phyloP scores from a whole-genome alignment of 2,113 vertebrate species.

The Gadus macrocephalus region DNA sequence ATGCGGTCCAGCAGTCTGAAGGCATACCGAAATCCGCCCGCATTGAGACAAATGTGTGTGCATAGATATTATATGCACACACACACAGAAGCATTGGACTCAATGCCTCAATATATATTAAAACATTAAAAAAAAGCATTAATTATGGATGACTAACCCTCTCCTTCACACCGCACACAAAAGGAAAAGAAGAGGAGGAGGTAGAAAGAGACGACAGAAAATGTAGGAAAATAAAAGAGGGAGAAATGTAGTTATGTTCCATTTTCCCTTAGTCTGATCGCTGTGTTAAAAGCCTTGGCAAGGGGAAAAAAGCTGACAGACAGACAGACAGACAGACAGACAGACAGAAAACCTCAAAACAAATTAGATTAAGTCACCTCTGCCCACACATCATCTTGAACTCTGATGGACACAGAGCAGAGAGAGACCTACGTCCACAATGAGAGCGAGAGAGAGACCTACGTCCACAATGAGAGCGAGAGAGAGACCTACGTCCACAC shows the following conservation, averaged over 20 bases:
- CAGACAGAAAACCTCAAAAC: conserved; percentile 21
- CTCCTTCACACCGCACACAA: conserved; percentile 50
- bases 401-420: conserved; percentile 15
- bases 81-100: too few relatives aligned
- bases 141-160: conserved; percentile 54
- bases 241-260: conserved; percentile 26
- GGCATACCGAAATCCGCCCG: conserved; percentile 53
- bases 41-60: conserved; percentile 34
- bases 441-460: conserved; percentile 25
- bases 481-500: background rate
- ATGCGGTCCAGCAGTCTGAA: conserved; percentile 40
- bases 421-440: conserved; percentile 22
- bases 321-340: conserved; percentile 15
- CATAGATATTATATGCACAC: too few relatives aligned
- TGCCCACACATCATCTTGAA: conserved; percentile 4
- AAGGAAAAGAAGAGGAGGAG: conserved; percentile 23
- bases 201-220: background rate
- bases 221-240: background rate
- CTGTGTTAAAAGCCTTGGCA: background rate
- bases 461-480: conserved; percentile 18
- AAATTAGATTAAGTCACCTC: too few relatives aligned
- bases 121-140: conserved; percentile 70
- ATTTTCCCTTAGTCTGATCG: conserved; percentile 10
- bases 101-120: background rate
- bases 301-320: conserved; percentile 10